Evolutionary conservation across 1,140 invertebrate species (phyloP).

Genomic region (Eulimnadia texana): DNA sequence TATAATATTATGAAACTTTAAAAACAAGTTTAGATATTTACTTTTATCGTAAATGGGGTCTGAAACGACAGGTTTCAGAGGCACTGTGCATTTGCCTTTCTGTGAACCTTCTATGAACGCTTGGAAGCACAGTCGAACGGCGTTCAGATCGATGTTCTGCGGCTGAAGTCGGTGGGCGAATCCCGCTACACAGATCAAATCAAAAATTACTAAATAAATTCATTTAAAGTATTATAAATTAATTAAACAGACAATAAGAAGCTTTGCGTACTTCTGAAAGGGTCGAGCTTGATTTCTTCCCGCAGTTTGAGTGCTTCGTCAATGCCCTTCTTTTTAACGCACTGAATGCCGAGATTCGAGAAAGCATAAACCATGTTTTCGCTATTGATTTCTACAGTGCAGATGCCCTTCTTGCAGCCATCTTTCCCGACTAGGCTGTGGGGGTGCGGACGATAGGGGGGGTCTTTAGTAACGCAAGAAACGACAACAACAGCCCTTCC

Average conservation of each 20-base stretch:
- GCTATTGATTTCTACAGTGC: slow-evolving; percentile 58
- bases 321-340: slow-evolving; percentile 90
- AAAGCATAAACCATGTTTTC: slow-evolving; percentile 68
- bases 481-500: slow-evolving; percentile 77
- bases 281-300: slow-evolving; percentile 79
- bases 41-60: slow-evolving; percentile 92
- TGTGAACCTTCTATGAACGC: slow-evolving; percentile 69
- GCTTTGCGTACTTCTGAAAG: slow-evolving; percentile 83
- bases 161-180: slow-evolving; percentile 68
- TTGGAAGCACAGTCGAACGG: slow-evolving; percentile 88
- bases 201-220: slow-evolving; percentile 18
- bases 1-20: too few relatives aligned
- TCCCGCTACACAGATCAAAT: slow-evolving; percentile 51
- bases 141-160: slow-evolving; percentile 80
- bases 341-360: slow-evolving; percentile 88
- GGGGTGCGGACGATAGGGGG: slow-evolving; percentile 74
- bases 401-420: slow-evolving; percentile 79
- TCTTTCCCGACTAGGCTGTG: slow-evolving; percentile 92
- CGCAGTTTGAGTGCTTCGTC: slow-evolving; percentile 63
- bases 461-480: slow-evolving; percentile 87
- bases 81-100: slow-evolving; percentile 59
- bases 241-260: not conserved
- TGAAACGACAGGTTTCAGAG: slow-evolving; percentile 71
- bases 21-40: too few relatives aligned
- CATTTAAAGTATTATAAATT: not conserved